Conservation (phyloP, 2,797 vertebrate genomes). For the Phalanger gymnotis region DNA sequence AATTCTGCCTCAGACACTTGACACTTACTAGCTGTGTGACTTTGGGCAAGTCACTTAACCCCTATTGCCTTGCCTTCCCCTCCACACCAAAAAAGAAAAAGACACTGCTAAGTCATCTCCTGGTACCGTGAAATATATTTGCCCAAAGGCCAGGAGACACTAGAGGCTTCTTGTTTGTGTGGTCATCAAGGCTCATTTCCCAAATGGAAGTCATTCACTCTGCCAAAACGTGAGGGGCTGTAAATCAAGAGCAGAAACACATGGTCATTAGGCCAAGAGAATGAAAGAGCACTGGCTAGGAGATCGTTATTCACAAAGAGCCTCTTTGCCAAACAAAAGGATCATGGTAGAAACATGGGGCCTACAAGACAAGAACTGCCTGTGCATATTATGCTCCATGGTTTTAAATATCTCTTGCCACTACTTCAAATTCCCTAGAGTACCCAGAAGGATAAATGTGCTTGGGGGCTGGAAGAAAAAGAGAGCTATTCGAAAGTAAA, state of each 20-base stretch:
- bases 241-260: slow-evolving; percentile 4
- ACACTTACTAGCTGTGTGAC: too few species aligned
- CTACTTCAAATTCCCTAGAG: slow-evolving; percentile 7
- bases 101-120: background rate
- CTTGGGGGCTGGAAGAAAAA: slow-evolving; percentile 42
- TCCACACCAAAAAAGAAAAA: slow-evolving; percentile 58
- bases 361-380: background rate
- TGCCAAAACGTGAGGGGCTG: slow-evolving; percentile 14
- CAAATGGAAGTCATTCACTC: slow-evolving; percentile 26
- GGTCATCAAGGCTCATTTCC: slow-evolving; percentile 15
- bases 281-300: background rate
- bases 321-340: slow-evolving; percentile 46
- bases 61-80: too few species aligned
- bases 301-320: slow-evolving; percentile 13
- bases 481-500: background rate
- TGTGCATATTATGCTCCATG: slow-evolving; percentile 6
- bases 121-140: slow-evolving; percentile 40
- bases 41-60: too few species aligned
- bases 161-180: slow-evolving; percentile 18
- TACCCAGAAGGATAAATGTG: background rate
- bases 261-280: background rate
- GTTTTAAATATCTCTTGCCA: slow-evolving; percentile 34
- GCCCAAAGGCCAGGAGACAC: background rate
- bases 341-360: slow-evolving; percentile 26
- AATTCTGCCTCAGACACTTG: too few species aligned